Percentiles rank a stretch among this genome's conserved stretches.
Evolutionary conservation across 2,113 vertebrate species (phyloP).

Genomic region (Dipodomys stephensi): DNA sequence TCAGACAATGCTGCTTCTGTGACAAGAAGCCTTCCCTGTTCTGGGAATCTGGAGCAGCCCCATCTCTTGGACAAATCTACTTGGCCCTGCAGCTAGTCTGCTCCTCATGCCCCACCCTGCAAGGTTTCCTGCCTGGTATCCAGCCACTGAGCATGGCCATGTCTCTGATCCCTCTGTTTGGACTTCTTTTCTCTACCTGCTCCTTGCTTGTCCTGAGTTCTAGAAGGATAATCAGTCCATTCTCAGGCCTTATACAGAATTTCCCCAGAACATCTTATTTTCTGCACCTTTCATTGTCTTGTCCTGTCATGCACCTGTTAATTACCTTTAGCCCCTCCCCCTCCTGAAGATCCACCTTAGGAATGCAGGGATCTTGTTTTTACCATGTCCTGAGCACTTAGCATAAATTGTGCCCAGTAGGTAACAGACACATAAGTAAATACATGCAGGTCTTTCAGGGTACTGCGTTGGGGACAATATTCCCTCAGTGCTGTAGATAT

Average conservation of each 20-base stretch:
- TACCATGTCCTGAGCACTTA: background rate
- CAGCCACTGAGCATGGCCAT: background rate
- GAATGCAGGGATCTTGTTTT: background rate
- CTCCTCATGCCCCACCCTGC: background rate
- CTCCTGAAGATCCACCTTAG: background rate
- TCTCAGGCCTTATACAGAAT: background rate
- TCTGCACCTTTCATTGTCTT: background rate
- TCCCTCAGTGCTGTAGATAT: background rate
- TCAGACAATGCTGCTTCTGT: background rate
- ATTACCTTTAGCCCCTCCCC: background rate
- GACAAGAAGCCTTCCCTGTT: background rate
- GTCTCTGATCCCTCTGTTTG: background rate
- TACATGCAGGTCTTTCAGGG: background rate
- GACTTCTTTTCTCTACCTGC: background rate
- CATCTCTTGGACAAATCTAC: background rate
- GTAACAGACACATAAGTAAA: background rate
- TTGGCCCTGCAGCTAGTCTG: background rate
- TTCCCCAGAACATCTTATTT: background rate
- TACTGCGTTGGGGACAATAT: background rate
- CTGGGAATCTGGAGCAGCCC: background rate
- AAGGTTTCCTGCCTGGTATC: fast-evolving
- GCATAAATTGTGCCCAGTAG: background rate
- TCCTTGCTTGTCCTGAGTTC: background rate
- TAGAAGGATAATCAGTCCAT: background rate
- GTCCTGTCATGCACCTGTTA: too few species aligned